Conservation (phyloP, 2,113 vertebrate genomes). For the Serilophus lunatus region DNA sequence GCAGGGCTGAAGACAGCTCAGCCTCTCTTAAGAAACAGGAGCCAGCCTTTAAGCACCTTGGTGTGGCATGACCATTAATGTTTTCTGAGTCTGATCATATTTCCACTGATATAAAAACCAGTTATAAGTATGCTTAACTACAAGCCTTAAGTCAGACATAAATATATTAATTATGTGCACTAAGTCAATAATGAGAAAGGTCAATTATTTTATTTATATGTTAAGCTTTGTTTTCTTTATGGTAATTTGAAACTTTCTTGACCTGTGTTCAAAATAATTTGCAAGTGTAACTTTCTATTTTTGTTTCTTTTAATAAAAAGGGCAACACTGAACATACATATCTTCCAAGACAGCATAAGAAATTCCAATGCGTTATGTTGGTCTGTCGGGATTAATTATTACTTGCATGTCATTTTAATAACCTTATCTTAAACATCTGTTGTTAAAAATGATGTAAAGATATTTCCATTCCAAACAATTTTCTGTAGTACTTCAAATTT, state of each 20-base stretch:
- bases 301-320: neutral
- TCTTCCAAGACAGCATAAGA: neutral
- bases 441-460: neutral
- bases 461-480: neutral
- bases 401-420: neutral
- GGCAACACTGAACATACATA: neutral
- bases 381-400: neutral
- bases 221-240: slow-evolving; percentile 1
- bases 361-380: neutral
- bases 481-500: neutral
- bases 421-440: neutral
- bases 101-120: neutral
- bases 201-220: slow-evolving; percentile 28
- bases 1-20: neutral
- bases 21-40: neutral
- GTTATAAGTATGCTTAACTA: neutral
- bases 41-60: neutral
- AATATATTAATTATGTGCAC: slow-evolving; percentile 5
- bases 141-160: neutral
- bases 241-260: slow-evolving; percentile 11
- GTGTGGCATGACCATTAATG: neutral
- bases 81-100: neutral
- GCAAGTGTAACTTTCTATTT: neutral
- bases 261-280: neutral
- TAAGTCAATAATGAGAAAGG: neutral